Base-by-base conservation (phyloP, 2,797 vertebrate genomes). In the Microhierax caerulescens region DNA sequence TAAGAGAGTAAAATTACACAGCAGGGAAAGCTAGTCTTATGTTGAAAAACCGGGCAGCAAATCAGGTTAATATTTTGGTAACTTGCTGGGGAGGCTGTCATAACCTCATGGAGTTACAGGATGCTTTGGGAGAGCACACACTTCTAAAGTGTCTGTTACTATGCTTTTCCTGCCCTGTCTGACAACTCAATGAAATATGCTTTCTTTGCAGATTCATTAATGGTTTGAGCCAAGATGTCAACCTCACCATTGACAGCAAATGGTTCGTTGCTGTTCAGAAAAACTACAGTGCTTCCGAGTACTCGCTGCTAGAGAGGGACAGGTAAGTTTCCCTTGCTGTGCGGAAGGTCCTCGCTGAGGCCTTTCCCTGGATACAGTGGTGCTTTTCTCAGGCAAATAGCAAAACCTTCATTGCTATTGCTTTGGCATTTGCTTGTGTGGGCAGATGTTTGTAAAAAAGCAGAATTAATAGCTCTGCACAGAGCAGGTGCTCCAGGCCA, bases 161-260 rank as follows among this genome's bases (percentile, higher is more conserved):
- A 25, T 64, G 47, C 39, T 90, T 91, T 41, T 76, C 11, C 41
- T 91, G 48, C 41, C 53, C 67, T 84, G 41, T 53, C 59, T 95
- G 84, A 63, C 53, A 74, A 19, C 32, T 21, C 76, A 70, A 59
- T 95, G 77, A 94, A 95, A 84, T 92, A 76, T 36, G 47, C 13
- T 92, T 97, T 89, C 91, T 84, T 69, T 91, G 56, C 98, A 99
- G 99, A 97, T 99, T 99, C 95, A 92, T 99, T 85, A 99, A 99
- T 95, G 98, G 98, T 25, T 97, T 97, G 75, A 90, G 83, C 11
- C 95, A 98, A 74, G 90, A 97, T 28, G 45, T 98, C 25, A 98
- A 97, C 85, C 45, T 99, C 50, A 98, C 97, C 7, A 89, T 99
- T n/a, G 97, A 95, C 20, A 69, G 50, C 13, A 68, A 51, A 54